Percentiles rank a stretch among this genome's conserved stretches.
Conservation (phyloP, 2,113 vertebrate species). For the Myrmophylax atrothorax region DNA sequence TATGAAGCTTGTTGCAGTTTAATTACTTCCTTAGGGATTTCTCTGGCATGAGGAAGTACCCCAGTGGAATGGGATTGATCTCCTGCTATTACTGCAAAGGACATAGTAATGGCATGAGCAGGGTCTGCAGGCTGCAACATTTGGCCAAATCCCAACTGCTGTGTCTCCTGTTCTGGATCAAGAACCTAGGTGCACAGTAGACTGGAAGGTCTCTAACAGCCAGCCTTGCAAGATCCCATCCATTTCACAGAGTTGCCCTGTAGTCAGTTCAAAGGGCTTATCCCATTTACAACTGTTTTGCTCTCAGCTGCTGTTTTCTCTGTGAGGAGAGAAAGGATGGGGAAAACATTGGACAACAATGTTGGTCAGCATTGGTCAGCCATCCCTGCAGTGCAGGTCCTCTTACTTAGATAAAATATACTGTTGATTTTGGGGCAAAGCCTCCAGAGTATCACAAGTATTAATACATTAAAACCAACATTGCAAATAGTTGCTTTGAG, state of each 20-base stretch:
- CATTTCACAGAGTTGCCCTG: not conserved
- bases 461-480: not conserved
- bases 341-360: not conserved
- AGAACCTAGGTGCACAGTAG: not conserved
- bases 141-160: not conserved
- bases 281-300: not conserved
- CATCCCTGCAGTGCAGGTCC: not conserved
- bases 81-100: not conserved
- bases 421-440: not conserved
- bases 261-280: not conserved
- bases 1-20: not conserved
- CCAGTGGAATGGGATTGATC: not conserved
- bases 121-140: not conserved
- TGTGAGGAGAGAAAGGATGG: not conserved
- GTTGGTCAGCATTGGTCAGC: not conserved
- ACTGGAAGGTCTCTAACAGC: not conserved
- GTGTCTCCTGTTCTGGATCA: not conserved
- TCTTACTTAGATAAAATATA: not conserved
- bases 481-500: not conserved
- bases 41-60: not conserved
- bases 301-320: not conserved
- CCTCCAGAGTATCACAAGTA: not conserved
- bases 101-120: not conserved
- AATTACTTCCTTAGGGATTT: conserved; percentile 36
- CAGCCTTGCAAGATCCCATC: not conserved